phyloP scores from a whole-genome alignment of 1,140 invertebrate genomes.

The Platyscapa corneri region DNA sequence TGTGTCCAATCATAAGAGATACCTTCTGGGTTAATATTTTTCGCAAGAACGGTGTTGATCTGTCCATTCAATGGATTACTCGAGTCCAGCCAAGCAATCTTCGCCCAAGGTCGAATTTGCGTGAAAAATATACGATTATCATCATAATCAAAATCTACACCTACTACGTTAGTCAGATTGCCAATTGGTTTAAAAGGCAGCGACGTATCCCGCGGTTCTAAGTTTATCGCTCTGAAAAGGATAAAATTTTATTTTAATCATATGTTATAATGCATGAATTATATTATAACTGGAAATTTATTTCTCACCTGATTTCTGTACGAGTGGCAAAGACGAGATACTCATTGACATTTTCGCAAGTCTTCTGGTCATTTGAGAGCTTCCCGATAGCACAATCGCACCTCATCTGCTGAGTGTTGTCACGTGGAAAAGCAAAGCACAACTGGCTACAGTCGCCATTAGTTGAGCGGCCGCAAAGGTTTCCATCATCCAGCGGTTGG shows the following conservation, averaged over 20 bases:
- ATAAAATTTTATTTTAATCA: too few species aligned
- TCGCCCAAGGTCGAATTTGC: constrained; percentile 92
- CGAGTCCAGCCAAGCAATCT: constrained; percentile 86
- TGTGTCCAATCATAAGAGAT: constrained; percentile 98
- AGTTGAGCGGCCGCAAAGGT: constrained; percentile 83
- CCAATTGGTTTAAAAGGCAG: constrained; percentile 90
- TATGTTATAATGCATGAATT: too few species aligned
- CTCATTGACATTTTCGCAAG: constrained; percentile 89
- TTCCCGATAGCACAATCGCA: constrained; percentile 95
- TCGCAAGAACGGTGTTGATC: constrained; percentile 84
- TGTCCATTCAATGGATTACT: constrained; percentile 78
- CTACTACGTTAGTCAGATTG: constrained; percentile 97
- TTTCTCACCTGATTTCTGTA: constrained; percentile 82
- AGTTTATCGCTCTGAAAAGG: constrained; percentile 80
- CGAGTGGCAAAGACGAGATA: constrained; percentile 94
- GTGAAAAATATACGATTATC: constrained; percentile 92
- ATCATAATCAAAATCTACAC: constrained; percentile 95
- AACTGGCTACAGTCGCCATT: constrained; percentile 94
- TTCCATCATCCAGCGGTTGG: constrained; percentile 87
- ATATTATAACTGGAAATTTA: too few species aligned
- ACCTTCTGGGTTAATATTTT: constrained; percentile 94
- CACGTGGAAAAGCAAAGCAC: constrained; percentile 92
- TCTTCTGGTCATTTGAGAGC: constrained; percentile 77
- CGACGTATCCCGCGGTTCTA: constrained; percentile 87
- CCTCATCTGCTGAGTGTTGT: constrained; percentile 61